Conservation (phyloP, 37 sponge, comb jelly and placozoan genomes). For the Haliclona indistincta region DNA sequence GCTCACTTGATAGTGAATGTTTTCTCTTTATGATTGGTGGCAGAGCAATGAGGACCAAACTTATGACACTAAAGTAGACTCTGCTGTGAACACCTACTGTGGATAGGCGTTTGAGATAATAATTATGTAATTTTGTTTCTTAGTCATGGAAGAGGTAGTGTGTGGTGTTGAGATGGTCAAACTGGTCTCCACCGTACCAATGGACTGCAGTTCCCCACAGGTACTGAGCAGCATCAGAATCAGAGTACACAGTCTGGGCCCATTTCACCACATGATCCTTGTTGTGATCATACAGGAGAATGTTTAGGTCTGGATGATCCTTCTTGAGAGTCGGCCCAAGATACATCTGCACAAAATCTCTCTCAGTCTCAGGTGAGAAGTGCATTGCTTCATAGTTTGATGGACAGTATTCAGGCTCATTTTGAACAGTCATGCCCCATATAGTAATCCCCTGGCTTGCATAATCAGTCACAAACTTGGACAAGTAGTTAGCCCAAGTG, state of each 20-base stretch:
- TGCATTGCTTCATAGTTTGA: constrained; percentile 66
- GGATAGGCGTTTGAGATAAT: too few species aligned
- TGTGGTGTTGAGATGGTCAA: constrained; percentile 66
- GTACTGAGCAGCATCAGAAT: constrained; percentile 67
- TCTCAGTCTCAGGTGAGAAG: constrained; percentile 70
- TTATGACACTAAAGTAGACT: constrained; percentile 51
- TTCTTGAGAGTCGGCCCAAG: constrained; percentile 55
- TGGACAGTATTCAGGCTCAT: constrained; percentile 77
- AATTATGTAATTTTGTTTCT: too few species aligned
- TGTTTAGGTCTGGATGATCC: constrained; percentile 69
- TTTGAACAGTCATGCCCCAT: constrained; percentile 84
- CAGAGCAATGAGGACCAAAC: constrained; percentile 62
- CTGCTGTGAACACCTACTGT: too few species aligned
- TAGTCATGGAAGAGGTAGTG: constrained; percentile 62
- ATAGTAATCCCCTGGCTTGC: constrained; percentile 35
- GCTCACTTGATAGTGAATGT: too few species aligned
- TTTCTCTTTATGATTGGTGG: too few species aligned
- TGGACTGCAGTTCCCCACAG: constrained; percentile 84
- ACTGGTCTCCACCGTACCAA: constrained; percentile 80
- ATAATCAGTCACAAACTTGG: constrained; percentile 68
- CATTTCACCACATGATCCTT: constrained; percentile 82
- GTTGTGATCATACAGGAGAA: constrained; percentile 80
- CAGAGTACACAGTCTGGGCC: constrained; percentile 76
- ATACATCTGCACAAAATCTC: constrained; percentile 59
- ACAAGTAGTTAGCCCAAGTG: constrained; percentile 78